phyloP scores from a whole-genome alignment of 2,113 vertebrate species.

The Sebastes fasciatus region DNA sequence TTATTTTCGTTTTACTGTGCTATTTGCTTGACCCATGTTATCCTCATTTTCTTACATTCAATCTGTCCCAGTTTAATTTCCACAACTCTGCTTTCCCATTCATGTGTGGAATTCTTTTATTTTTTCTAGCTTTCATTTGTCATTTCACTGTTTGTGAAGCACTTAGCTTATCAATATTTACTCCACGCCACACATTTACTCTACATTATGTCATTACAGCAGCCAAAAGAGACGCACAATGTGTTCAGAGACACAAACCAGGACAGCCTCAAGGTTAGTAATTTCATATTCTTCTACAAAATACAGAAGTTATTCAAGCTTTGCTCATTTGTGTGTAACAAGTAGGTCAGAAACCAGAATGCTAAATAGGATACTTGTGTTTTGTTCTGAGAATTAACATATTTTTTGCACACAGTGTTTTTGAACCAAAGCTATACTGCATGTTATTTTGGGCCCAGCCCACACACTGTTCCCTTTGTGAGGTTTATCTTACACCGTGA shows the following conservation, averaged over 20 bases:
- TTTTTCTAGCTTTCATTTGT: conserved; percentile 20
- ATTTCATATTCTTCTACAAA: conserved; percentile 48
- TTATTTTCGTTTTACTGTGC: not conserved
- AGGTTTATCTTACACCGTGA: conserved; percentile 39
- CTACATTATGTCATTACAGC: conserved; percentile 28
- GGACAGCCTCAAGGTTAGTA: conserved; percentile 41
- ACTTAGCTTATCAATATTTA: conserved; percentile 27
- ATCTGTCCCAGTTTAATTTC: conserved; percentile 5
- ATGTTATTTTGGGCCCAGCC: conserved; percentile 57
- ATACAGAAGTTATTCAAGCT: conserved; percentile 46
- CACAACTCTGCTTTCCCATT: not conserved
- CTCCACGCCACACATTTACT: conserved; percentile 5
- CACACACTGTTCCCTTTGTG: conserved; percentile 55
- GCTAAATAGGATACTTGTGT: conserved; percentile 49
- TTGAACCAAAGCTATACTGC: conserved; percentile 43
- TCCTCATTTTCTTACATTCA: conserved; percentile 2
- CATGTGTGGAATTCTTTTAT: not conserved
- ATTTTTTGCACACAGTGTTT: conserved; percentile 60
- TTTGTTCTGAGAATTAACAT: conserved; percentile 59
- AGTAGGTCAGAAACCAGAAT: conserved; percentile 60
- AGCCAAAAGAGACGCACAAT: conserved; percentile 19
- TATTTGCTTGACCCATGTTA: not conserved
- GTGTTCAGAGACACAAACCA: conserved; percentile 45
- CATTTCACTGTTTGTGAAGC: conserved; percentile 9
- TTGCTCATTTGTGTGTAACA: conserved; percentile 54